Evolutionary conservation across 2,113 vertebrate genomes (phyloP), one percentile per base, ranked within the genome.

Genomic region (Callochromis pleurospilus): DNA sequence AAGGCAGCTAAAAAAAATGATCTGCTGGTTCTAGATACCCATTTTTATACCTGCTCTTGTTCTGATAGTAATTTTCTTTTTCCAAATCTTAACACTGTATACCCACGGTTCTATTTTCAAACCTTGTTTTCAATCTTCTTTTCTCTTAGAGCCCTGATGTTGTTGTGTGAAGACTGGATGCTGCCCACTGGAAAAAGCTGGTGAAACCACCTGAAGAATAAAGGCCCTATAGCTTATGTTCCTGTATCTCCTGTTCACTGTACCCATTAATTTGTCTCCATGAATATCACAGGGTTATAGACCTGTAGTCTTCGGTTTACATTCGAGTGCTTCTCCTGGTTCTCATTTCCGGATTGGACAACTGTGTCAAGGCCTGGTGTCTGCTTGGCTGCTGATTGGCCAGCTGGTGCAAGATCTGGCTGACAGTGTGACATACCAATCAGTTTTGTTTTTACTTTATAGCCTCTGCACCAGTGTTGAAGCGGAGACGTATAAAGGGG

Each of bases 71-170:
- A 6, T 65, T 17, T 19, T 4, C 1, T 29, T 53, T 49, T 9
- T 0, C 33, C 17, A 38, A n/a, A 36, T 6, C 11, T 14, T 60
- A 5, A 33, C 21, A 11, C 12, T 47, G 7, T 33, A 31, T 11
- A 6, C 33, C 21, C 8, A 51, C 6, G 5, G 19, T 53, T 81
- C 65, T 62, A 2, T n/a, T 31, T 88, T 58, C 36, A 86, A 38
- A 49, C 12, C 1, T 19, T 17, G 29, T 85, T 86, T 12, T 92
- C 56, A 26, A 10, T 88, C 65, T 88, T 42, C 26, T 91, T 6
- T 90, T 87, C 82, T 51, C 79, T 38, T 40, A 96, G 95, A 94
- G 51, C 94, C 93, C 87, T 96, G 94, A 96, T 70, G 89, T 51
- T 87, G 84, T 87, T 90, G 77, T 77, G 56, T 83, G 90, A 80